Conservation (phyloP, 2,888 invertebrate genomes). For the Adelognathus sp. region DNA sequence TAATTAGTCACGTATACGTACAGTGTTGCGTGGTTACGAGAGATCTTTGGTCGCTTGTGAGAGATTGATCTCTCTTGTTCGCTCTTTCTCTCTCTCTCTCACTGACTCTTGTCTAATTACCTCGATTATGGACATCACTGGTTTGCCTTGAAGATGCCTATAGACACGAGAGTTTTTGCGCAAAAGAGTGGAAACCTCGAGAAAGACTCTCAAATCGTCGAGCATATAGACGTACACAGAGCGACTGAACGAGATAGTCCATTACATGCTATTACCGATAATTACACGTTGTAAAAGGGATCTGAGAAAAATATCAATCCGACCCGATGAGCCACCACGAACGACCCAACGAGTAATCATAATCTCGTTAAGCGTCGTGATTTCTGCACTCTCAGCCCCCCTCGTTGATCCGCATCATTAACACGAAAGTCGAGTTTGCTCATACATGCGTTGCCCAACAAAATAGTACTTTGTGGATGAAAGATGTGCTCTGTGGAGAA, state of each 20-base stretch:
- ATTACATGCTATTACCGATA: slow-evolving; percentile 23
- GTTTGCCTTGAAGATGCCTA: slow-evolving; percentile 26
- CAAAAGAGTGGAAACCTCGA: background rate
- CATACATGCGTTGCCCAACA: background rate
- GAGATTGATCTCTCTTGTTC: too few relatives aligned
- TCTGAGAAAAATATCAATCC: slow-evolving; percentile 16
- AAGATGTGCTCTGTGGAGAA: too few relatives aligned
- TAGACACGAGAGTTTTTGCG: background rate
- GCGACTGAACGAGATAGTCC: background rate
- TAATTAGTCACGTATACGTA: background rate
- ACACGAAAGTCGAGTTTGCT: background rate
- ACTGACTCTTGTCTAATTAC: background rate
- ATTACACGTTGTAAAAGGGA: slow-evolving; percentile 10
- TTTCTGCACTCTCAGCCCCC: slow-evolving; percentile 5
- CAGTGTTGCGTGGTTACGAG: background rate
- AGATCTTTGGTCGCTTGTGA: background rate
- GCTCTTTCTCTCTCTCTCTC: background rate
- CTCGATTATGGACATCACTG: slow-evolving; percentile 29
- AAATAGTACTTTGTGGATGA: background rate
- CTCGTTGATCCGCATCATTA: background rate
- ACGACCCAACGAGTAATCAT: slow-evolving; percentile 15
- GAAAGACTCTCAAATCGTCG: background rate
- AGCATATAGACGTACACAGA: background rate
- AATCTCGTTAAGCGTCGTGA: slow-evolving; percentile 27
- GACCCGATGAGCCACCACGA: background rate